Evolutionary conservation across 2,888 invertebrate genomes (phyloP).

Genomic region (Euspilapteryx auroguttella): DNA sequence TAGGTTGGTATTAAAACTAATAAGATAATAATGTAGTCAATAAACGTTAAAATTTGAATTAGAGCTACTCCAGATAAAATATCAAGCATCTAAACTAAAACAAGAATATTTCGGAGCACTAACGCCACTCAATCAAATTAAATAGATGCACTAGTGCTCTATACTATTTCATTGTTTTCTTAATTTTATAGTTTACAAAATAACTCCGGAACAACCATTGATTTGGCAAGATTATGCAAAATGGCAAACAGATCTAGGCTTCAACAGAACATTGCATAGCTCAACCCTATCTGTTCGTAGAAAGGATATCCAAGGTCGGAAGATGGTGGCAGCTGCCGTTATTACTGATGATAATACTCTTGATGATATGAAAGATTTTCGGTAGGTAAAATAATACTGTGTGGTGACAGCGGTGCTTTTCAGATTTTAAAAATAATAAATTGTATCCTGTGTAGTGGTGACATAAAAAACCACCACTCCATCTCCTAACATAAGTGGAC

Average conservation of each 20-base stretch:
- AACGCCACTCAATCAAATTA: too few species aligned
- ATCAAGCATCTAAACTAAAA: too few species aligned
- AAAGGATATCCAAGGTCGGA: conserved; percentile 4
- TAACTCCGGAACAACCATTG: conserved; percentile 2
- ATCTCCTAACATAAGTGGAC: too few species aligned
- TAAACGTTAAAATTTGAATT: background rate
- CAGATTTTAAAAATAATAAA: too few species aligned
- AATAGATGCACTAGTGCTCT: background rate
- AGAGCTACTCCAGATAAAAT: background rate
- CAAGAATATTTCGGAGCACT: too few species aligned
- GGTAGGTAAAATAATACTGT: too few species aligned
- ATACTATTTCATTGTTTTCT: background rate
- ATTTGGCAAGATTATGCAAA: conserved; percentile 6
- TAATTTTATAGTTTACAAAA: conserved; percentile 6
- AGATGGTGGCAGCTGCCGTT: background rate
- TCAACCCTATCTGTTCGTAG: conserved; percentile 4
- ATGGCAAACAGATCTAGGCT: conserved; percentile 4
- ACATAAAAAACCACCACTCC: too few species aligned
- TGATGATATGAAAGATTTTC: too few species aligned
- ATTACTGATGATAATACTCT: too few species aligned
- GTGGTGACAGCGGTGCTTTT: too few species aligned
- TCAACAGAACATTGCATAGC: conserved; percentile 1
- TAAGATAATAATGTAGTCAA: background rate
- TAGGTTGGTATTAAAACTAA: background rate
- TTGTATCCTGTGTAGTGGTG: too few species aligned